Base-by-base conservation (phyloP, 2,113 vertebrate species). In the Rostratula benghalensis region DNA sequence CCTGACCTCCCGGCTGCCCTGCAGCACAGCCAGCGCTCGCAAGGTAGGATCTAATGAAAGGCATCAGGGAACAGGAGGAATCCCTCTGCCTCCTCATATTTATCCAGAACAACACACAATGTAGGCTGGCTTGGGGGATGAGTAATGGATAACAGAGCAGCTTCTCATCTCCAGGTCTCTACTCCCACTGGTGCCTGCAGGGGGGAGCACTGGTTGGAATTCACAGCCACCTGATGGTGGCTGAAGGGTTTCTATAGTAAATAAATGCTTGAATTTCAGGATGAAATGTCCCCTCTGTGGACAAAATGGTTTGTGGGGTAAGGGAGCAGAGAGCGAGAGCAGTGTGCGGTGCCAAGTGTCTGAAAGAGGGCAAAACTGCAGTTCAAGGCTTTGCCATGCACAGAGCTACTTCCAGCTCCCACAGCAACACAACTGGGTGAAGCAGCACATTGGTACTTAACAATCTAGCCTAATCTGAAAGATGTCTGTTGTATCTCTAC, bases 11-110 rank as follows among this genome's bases (percentile, higher is more conserved):
- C 19, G 1, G 0, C 63, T 94, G 87, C 93, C 95, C 95, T 70
- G 59, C 86, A 83, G 89, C 93, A 89, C 21, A 43, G 4, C 53
- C 89, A 73, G 15, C 31, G 0, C 89, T 71, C 8, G 51, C 90
- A 84, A 96, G 95, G 92, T 96, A 84, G 87, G 71, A 22, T 6
- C 67, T 95, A 93, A 93, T 95, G 88, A 96, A 97, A 97, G 92
- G 83, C 96, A 95, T 39, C 35, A 28, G 78, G 94, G 53, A 90
- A 10, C 46, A 68, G 46, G 7, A n/a, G 46, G 28, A 73, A 48
- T 0, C 4, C 64, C 94, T 94, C 94, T 97, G 87, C 76, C 78
- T 94, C 50, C 80, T 73, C 61, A 57, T 33, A 9, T 73, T 93
- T 43, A 89, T 46, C 83, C 70, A 51, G 76, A 59, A 31, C 14